Conservation (phyloP, 1,140 invertebrate genomes). For the Pseudomyrmex pallidus region DNA sequence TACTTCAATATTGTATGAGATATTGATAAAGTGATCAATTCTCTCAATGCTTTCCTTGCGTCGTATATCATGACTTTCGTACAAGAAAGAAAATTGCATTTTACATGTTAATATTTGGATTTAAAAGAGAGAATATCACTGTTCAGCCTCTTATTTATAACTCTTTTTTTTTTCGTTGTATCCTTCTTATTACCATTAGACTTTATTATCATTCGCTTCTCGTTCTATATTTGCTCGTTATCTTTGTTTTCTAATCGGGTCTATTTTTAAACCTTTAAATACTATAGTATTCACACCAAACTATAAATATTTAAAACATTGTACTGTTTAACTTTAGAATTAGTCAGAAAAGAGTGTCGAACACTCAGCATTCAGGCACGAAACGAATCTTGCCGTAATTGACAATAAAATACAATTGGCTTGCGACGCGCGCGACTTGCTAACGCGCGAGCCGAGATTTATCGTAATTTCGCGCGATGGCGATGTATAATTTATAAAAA, state of each 20-base stretch:
- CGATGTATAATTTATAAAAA: conserved; percentile 54
- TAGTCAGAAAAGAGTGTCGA: no score
- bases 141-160: no score
- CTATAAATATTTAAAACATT: no score
- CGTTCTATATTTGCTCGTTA: no score
- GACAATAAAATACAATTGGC: conserved; percentile 34
- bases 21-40: conserved; percentile 20
- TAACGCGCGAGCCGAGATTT: conserved; percentile 54
- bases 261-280: no score
- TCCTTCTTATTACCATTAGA: no score
- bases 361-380: not conserved
- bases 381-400: conserved; percentile 14
- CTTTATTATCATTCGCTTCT: no score
- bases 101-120: not conserved
- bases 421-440: conserved; percentile 20
- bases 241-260: no score
- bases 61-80: not conserved
- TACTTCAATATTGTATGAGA: not conserved
- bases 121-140: not conserved
- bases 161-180: no score
- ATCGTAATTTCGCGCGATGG: conserved; percentile 60
- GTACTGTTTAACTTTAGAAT: no score
- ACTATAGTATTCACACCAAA: no score
- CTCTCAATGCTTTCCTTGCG: not conserved
- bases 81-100: not conserved